A percentile compares a stretch with the other conserved stretches of the same genome.
These are phyloP conservation scores for Maconellicoccus hirsutus DNA, from an alignment of 1,140 invertebrate species.

Conservation along the genomic window DNA sequence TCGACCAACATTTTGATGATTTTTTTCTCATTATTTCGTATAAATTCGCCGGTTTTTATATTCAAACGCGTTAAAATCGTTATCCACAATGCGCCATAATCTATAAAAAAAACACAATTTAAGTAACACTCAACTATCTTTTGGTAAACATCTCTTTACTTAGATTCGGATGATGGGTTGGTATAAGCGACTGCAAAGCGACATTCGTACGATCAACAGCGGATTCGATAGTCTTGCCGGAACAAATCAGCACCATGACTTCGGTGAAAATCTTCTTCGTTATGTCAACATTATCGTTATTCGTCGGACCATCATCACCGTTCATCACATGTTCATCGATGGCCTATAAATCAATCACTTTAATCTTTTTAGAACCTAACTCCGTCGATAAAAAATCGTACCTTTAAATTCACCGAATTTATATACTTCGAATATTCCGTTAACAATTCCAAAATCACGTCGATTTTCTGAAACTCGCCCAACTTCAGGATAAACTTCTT, in stretches of 20 bases:
- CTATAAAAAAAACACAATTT: neutral
- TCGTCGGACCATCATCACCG: neutral
- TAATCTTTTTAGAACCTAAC: no score
- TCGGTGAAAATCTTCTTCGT: constrained; percentile 30
- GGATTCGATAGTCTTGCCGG: constrained; percentile 26
- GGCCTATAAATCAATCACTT: neutral
- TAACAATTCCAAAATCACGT: neutral
- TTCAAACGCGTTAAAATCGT: constrained; percentile 24
- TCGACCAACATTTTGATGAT: constrained; percentile 48
- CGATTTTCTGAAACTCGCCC: neutral
- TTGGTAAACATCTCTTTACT: constrained; percentile 31
- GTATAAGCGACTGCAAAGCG: constrained; percentile 48
- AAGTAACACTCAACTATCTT: neutral
- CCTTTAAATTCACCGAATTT: constrained; percentile 12
- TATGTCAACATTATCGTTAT: neutral
- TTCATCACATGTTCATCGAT: neutral
- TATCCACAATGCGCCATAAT: constrained; percentile 9
- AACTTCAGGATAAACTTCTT: neutral
- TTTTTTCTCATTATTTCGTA: constrained; percentile 34
- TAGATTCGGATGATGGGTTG: constrained; percentile 54
- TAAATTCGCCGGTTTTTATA: constrained; percentile 25
- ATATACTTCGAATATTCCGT: neutral
- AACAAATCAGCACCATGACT: constrained; percentile 29
- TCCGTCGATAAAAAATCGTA: neutral
- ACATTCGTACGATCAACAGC: constrained; percentile 33